phyloP scores from a whole-genome alignment of 2,888 invertebrate genomes.

The Drosophila basisetae region DNA sequence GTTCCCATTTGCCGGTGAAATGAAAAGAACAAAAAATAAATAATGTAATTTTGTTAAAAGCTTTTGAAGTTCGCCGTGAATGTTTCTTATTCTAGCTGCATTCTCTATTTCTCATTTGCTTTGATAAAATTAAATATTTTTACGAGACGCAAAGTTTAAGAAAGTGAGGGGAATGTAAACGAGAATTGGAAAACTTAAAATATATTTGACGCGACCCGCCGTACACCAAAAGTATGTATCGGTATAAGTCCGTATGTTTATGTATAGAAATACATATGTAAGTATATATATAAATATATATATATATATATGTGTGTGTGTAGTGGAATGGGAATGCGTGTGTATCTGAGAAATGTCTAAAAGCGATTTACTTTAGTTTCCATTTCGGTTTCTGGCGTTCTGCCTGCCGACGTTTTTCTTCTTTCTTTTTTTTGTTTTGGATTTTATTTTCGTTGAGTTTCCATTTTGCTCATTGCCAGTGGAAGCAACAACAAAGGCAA shows the following conservation, averaged over 20 bases:
- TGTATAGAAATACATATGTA: conserved; percentile 10
- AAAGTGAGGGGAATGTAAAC: conserved; percentile 31
- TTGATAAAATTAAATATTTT: conserved; percentile 75
- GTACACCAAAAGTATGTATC: conserved; percentile 7
- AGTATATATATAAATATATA: conserved; percentile 7
- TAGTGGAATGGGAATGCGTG: conserved; percentile 41
- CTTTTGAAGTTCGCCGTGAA: conserved; percentile 61
- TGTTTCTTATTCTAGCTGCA: conserved; percentile 25
- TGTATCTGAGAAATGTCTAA: conserved; percentile 62
- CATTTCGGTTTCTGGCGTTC: conserved; percentile 56
- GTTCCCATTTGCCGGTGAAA: conserved; percentile 1
- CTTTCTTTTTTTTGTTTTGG: conserved; percentile 13
- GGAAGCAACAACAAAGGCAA: conserved; percentile 16
- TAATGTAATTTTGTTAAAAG: conserved; percentile 77
- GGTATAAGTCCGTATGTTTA: not conserved
- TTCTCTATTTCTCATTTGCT: conserved; percentile 32
- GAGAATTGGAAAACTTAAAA: conserved; percentile 65
- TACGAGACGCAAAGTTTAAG: conserved; percentile 38
- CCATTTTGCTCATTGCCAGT: conserved; percentile 57
- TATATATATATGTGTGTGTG: conserved; percentile 6
- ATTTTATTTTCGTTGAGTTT: conserved; percentile 70
- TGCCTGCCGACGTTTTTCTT: conserved; percentile 22
- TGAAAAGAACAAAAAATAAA: conserved; percentile 49
- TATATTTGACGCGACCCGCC: conserved; percentile 54
- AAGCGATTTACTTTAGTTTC: conserved; percentile 69